Evolutionary conservation across 1,140 invertebrate genomes (phyloP), one percentile per base, ranked within the genome.

Genomic region (Cephus cinctus): DNA sequence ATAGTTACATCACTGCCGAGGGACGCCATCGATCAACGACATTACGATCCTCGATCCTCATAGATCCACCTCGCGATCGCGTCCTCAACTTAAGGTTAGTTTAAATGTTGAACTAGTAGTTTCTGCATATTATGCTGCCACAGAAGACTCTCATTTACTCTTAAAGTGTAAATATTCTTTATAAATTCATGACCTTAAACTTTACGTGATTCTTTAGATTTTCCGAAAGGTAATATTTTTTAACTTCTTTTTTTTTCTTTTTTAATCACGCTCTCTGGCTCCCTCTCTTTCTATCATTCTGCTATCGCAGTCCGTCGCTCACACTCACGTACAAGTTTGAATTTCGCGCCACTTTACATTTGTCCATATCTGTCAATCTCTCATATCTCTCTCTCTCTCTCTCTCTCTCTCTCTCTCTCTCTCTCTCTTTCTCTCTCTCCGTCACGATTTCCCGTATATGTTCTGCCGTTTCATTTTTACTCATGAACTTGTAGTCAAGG

Each of bases 1-100:
- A 70, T 71, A 73, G 63, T 74, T 73, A 74, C 68, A 75, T 74
- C 71, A 74, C 68, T 71, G 65, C 67, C 59, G 63, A 60, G 56
- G 52, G 55, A 58, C 50, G 47, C 56, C 46, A 52, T 42, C 52
- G 54, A 52, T 40, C 48, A 20, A 12, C 19, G 6, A 2, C 38
- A 27, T 6, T 8, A 27, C 25, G 25, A 27, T 27, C 25, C 25
- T 27, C 6, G 25, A 27, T 27, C 25, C 25, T 27, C 25, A n/a
- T n/a, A n/a, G n/a, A n/a, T n/a, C n/a, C n/a, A n/a, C 6, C 25
- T n/a, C 6, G 25, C 25, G 25, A 27, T 27, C 25, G 47, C 57
- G 56, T 56, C 47, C 47, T 59, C 69, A 59, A 70, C 69, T 57
- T 61, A 69, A 67, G 56, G 53, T 72, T 70, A 72, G 59, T 69